Evolutionary conservation across 2,888 invertebrate species (phyloP).

Genomic region (Mesorhabditis spiculigera): DNA sequence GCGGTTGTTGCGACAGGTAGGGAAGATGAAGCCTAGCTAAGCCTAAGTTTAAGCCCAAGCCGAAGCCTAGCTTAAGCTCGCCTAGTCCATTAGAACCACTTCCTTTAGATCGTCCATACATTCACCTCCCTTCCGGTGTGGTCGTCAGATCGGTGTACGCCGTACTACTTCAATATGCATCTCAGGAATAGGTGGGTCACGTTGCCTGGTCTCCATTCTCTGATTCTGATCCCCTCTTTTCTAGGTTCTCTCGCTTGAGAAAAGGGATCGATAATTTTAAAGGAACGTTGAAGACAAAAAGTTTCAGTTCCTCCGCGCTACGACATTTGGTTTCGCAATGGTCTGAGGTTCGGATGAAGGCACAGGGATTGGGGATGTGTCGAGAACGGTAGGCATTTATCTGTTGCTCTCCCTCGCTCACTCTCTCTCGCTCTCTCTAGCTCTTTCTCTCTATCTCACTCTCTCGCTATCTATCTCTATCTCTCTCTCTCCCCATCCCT

Average conservation of each 20-base stretch:
- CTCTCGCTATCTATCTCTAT: too few relatives aligned
- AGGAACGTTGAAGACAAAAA: not conserved
- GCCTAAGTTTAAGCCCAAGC: too few relatives aligned
- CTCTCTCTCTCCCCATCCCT: too few relatives aligned
- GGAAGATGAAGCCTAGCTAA: constrained; percentile 9
- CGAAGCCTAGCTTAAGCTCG: too few relatives aligned
- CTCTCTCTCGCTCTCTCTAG: too few relatives aligned
- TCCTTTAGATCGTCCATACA: constrained; percentile 18
- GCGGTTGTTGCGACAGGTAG: constrained; percentile 30
- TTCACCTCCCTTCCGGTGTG: constrained; percentile 47
- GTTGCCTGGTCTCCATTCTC: too few relatives aligned
- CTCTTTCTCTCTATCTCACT: too few relatives aligned
- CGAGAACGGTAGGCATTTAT: constrained; percentile 13
- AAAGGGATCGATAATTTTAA: too few relatives aligned
- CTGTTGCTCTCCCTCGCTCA: too few relatives aligned
- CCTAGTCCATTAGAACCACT: constrained; percentile 7
- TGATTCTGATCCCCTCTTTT: too few relatives aligned
- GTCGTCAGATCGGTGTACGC: constrained; percentile 47
- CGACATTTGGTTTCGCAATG: constrained; percentile 36
- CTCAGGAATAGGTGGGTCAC: constrained; percentile 34
- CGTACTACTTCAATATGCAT: constrained; percentile 49
- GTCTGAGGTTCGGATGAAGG: constrained; percentile 34
- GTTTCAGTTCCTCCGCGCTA: constrained; percentile 31
- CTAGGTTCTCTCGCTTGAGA: too few relatives aligned
- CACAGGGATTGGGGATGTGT: constrained; percentile 39